Base-by-base conservation (phyloP, 2,797 vertebrate genomes). In the Phrynocephalus guinanensis region DNA sequence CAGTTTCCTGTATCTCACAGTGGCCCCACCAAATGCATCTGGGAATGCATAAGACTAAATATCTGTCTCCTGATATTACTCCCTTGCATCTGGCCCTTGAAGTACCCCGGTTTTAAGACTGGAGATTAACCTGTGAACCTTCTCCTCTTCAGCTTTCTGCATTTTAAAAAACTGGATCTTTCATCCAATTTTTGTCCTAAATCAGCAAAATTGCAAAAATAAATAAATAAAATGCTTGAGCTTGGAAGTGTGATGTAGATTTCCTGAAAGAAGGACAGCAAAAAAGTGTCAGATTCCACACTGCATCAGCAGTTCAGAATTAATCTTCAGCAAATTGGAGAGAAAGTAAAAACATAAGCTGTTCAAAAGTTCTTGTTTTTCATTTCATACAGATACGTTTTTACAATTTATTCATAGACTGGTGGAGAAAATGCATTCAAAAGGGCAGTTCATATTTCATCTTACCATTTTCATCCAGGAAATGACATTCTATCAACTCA, bases 211-310 rank as follows among this genome's bases (percentile, higher is more conserved):
- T 50, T 44, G n/a, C 26, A 81, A 26, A 60, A 44, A 44, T 44
- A 44, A 44, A 44, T 44, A 44, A 44, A 44, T 44, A 44, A 44
- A 44, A 87, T 26, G 52, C 70, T 73, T 73, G 28, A 33, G n/a
- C 60, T 33, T 73, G 52, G n/a, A 10, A 52, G 33, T 9, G 60
- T 60, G 52, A 75, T 84, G 8, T 13, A 76, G 72, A 76, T 48
- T 76, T 44, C 15, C 13, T 2, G 2, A 66, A 33, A 50, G 5
- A 56, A 82, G 38, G 6, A 68, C 28, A 9, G n/a, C 87, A 85
- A 89, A 92, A 93, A 85, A 88, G 90, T 0, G 89, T 79, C 78
- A 38, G 91, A 92, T 94, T 82, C 88, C 10, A 60, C 7, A 63
- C 28, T 48, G 73, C 11, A 33, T 18, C 72, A 76, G 6, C 24